Evolutionary conservation across 2,113 vertebrate genomes (phyloP), one percentile per base, ranked within the genome.

Genomic region (Thermophis baileyi): DNA sequence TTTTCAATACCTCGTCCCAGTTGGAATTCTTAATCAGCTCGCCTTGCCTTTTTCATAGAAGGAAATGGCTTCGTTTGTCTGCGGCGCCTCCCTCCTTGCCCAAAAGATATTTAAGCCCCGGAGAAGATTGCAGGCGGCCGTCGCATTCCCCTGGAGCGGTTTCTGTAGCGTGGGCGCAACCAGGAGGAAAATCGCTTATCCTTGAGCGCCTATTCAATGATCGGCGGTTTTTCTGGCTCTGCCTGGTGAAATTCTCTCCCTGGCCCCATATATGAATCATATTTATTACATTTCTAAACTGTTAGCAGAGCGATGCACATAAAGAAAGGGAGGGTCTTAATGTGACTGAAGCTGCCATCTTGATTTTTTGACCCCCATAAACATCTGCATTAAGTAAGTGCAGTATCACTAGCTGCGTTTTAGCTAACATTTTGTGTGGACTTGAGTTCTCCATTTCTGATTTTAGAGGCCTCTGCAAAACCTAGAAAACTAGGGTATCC

Each of bases 21-120:
- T 96, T 97, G 97, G 96, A 97, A 97, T 97, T 97, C 96, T 97
- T 97, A 97, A 97, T 97, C 95, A 95, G 96, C 90, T 91, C 18
- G 92, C 85, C 94, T 96, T 92, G 40, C 57, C 51, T 88, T 95
- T 14, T 27, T 30, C 44, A 30, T 3, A 55, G 88, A 87, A 94
- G 93, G 93, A 92, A 96, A 92, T 90, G 81, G 89, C 95, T 89
- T 94, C 96, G 95, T 95, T 96, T 96, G 96, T 94, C 74, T 44
- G 40, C 46, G 18, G 18, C 44, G 14, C 4, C 18, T 89, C 53
- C 30, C 9, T 89, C 46, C 54, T 6, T 91, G 40, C 44, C 54
- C 20, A 49, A 54, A 87, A 49, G 35, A 60, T 30, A 3, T 89
- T 89, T 44, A 44, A 57, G 55, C 35, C 35, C 74, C 74, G 35